A percentile compares a stretch with the other conserved stretches of the same genome.
Evolutionary conservation across 2,888 invertebrate species (phyloP).

Genomic region (Dorcus hopei): DNA sequence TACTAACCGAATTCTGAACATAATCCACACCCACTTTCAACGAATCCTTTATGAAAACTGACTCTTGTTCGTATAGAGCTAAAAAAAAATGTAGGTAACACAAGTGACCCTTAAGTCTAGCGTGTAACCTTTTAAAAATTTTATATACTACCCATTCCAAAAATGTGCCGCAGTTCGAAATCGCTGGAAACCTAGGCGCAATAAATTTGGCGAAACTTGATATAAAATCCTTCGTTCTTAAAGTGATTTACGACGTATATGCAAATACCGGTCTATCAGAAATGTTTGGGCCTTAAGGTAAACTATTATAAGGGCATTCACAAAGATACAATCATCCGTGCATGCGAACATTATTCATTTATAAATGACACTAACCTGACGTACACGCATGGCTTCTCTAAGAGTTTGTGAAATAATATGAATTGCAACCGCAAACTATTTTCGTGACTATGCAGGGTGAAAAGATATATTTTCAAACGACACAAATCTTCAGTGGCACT

Average conservation of each 20-base stretch:
- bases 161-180: conserved; percentile 20
- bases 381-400: conserved; percentile 22
- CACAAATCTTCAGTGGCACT: background rate
- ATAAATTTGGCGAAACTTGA: background rate
- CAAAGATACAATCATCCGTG: conserved; percentile 32
- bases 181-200: background rate
- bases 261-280: conserved; percentile 33
- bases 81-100: conserved; percentile 23
- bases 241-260: conserved; percentile 39
- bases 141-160: conserved; percentile 31
- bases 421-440: background rate
- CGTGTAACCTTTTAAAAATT: conserved; percentile 19
- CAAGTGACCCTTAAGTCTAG: conserved; percentile 22
- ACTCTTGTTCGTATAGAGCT: conserved; percentile 19
- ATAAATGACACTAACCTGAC: conserved; percentile 39
- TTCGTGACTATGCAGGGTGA: background rate
- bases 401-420: conserved; percentile 1
- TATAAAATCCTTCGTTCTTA: conserved; percentile 8
- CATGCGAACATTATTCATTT: conserved; percentile 38
- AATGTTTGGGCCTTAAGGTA: conserved; percentile 21
- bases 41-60: conserved; percentile 28
- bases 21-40: conserved; percentile 23
- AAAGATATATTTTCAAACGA: background rate
- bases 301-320: conserved; percentile 24
- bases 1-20: background rate